These are phyloP conservation scores for Rhopalosiphum padi DNA, from an alignment of 1,140 invertebrate genomes.

Conservation along the genomic window DNA sequence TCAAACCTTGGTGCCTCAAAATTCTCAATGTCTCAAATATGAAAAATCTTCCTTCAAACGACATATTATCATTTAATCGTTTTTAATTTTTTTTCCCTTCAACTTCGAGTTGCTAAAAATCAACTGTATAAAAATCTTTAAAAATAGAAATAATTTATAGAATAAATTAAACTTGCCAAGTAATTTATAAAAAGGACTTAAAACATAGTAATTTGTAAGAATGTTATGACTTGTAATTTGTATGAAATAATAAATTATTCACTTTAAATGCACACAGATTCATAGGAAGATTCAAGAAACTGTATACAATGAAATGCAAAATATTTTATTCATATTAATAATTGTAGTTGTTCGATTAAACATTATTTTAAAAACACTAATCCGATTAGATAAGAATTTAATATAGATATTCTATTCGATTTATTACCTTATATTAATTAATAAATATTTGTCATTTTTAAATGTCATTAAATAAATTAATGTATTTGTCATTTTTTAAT, in stretches of 20 bases:
- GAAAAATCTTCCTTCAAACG: too few species aligned
- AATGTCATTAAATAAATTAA: neutral
- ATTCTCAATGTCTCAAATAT: too few species aligned
- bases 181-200: neutral
- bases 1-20: too few species aligned
- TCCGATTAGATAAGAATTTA: neutral
- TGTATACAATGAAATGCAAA: neutral
- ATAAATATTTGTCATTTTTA: neutral
- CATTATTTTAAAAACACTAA: neutral
- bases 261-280: neutral
- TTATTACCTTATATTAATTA: neutral
- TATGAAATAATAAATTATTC: neutral
- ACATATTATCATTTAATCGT: too few species aligned
- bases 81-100: too few species aligned
- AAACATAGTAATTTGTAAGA: neutral
- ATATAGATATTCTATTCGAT: neutral
- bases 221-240: neutral
- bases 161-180: neutral
- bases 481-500: neutral
- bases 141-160: neutral
- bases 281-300: neutral
- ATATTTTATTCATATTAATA: neutral
- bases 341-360: neutral
- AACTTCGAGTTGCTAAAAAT: too few species aligned
- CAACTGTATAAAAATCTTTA: neutral